Percentiles rank a stretch among this genome's conserved stretches.
Evolutionary conservation across 2,888 invertebrate species (phyloP).

Genomic region (Zygaena filipendulae): DNA sequence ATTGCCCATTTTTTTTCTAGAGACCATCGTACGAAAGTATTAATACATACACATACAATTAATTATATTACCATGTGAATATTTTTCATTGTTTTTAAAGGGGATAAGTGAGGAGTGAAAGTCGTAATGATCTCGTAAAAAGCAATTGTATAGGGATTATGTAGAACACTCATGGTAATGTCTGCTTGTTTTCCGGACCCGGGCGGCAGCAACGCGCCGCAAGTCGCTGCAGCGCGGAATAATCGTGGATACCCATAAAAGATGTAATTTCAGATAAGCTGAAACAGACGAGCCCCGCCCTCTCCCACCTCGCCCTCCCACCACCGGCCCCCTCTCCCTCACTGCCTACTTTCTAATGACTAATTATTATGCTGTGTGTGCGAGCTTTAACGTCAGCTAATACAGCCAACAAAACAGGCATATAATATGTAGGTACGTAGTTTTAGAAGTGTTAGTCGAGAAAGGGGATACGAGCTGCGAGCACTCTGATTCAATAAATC

Average conservation of each 20-base stretch:
- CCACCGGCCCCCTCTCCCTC: constrained; percentile 28
- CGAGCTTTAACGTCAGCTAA: constrained; percentile 54
- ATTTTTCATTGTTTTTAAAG: too few species aligned
- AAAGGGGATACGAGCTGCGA: too few species aligned
- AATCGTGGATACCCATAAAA: constrained; percentile 69
- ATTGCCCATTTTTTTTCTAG: too few species aligned
- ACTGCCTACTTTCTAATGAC: constrained; percentile 68
- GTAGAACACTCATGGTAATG: constrained; percentile 60
- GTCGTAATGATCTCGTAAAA: constrained; percentile 51
- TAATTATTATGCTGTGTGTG: constrained; percentile 69
- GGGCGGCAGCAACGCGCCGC: constrained; percentile 58
- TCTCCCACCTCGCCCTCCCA: constrained; percentile 24
- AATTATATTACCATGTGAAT: too few species aligned
- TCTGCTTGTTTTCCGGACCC: constrained; percentile 57
- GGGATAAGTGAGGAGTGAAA: constrained; percentile 34
- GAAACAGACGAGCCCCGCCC: constrained; percentile 66
- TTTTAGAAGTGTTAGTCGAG: too few species aligned
- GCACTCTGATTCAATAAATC: too few species aligned
- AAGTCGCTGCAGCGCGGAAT: constrained; percentile 66
- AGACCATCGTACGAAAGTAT: too few species aligned
- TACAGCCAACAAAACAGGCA: constrained; percentile 17
- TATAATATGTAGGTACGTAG: too few species aligned
- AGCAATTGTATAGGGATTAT: constrained; percentile 61
- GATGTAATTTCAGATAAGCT: constrained; percentile 70
- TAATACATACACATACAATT: too few species aligned